Evolutionary conservation across 2,113 vertebrate species (phyloP).

Genomic region (Lepisosteus osseus): DNA sequence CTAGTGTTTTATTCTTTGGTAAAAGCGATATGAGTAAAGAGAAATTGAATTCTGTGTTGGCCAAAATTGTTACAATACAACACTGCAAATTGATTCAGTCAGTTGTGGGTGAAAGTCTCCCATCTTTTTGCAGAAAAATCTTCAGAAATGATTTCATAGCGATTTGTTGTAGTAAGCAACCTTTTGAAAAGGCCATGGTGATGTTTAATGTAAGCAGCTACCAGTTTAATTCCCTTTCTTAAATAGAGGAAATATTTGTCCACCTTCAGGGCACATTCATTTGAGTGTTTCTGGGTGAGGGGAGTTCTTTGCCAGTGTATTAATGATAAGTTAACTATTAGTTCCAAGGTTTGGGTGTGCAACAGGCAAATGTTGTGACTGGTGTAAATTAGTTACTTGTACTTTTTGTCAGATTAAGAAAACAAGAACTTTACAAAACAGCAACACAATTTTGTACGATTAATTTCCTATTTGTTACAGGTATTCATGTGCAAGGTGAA

Average conservation of each 20-base stretch:
- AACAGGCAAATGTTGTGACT: constrained; percentile 72
- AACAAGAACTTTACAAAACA: constrained; percentile 62
- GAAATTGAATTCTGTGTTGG: not conserved
- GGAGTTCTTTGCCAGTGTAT: constrained; percentile 37
- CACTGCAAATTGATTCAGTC: not conserved
- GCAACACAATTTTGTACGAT: constrained; percentile 77
- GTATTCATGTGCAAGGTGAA: constrained; percentile 74
- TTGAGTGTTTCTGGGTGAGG: constrained; percentile 52
- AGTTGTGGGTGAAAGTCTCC: too few relatives aligned
- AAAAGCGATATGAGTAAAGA: too few relatives aligned
- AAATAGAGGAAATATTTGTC: not conserved
- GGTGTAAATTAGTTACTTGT: constrained; percentile 77
- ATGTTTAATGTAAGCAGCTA: not conserved
- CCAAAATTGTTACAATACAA: not conserved
- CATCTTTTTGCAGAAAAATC: too few relatives aligned
- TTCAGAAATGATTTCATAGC: too few relatives aligned
- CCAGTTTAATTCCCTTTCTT: constrained; percentile 6
- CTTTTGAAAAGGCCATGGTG: not conserved
- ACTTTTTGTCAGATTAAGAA: constrained; percentile 62
- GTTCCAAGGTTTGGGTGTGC: constrained; percentile 53
- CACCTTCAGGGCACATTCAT: constrained; percentile 55
- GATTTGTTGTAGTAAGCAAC: not conserved
- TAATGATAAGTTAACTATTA: constrained; percentile 61
- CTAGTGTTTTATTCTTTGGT: too few relatives aligned
- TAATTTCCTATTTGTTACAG: constrained; percentile 78